These are phyloP conservation scores for Calephelis perditalis DNA, from an alignment of 2,888 invertebrate genomes.

Conservation along the genomic window DNA sequence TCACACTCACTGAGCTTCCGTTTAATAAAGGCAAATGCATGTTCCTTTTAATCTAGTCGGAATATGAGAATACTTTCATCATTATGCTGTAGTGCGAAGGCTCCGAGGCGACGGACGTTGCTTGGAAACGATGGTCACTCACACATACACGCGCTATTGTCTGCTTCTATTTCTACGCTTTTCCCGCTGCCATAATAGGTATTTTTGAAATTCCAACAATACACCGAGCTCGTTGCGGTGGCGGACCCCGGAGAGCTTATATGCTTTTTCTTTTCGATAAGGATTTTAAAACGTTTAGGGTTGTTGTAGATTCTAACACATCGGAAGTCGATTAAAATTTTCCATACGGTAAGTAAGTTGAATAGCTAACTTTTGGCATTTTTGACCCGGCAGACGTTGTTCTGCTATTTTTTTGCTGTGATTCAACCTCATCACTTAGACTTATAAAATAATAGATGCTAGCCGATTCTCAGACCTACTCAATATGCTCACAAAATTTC, in stretches of 20 bases:
- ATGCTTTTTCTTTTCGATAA: conserved; percentile 41
- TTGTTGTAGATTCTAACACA: too few relatives aligned
- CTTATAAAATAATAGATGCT: too few relatives aligned
- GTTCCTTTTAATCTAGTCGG: conserved; percentile 26
- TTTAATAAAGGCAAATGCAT: conserved; percentile 27
- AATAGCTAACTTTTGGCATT: too few relatives aligned
- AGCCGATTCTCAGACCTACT: too few relatives aligned
- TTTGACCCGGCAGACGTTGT: too few relatives aligned
- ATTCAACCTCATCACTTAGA: too few relatives aligned
- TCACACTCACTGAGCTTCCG: conserved; percentile 8
- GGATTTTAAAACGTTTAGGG: too few relatives aligned
- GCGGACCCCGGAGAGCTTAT: conserved; percentile 44
- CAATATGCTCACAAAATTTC: too few relatives aligned
- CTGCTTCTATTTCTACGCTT: conserved; percentile 63
- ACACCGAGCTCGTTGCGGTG: conserved; percentile 57
- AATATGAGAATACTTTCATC: conserved; percentile 25
- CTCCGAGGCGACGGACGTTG: conserved; percentile 23
- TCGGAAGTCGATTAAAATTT: too few relatives aligned
- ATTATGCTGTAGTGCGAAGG: conserved; percentile 22
- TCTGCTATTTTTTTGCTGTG: too few relatives aligned
- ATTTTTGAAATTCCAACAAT: conserved; percentile 76
- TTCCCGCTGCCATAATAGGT: conserved; percentile 69
- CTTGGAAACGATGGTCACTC: conserved; percentile 21
- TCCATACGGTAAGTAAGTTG: too few relatives aligned
- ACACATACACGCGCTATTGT: conserved; percentile 46